These are phyloP conservation scores for Eurypyga helias DNA, from an alignment of 2,113 vertebrate genomes.

Conservation along the genomic window DNA sequence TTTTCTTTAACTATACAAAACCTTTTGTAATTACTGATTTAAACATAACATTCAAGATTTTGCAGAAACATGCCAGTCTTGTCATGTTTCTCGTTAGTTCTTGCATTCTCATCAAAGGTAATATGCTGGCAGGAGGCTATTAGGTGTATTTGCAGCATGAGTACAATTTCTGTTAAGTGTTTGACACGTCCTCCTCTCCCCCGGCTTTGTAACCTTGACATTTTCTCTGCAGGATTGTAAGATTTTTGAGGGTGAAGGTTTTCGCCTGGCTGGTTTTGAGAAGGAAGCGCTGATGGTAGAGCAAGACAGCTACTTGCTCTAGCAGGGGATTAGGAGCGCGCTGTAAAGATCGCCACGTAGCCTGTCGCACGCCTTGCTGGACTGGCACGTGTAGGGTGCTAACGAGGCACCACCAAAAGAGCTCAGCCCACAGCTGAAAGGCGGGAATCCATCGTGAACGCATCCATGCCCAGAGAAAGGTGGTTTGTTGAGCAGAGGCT, in stretches of 20 bases:
- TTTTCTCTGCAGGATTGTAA: not conserved
- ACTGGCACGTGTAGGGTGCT: not conserved
- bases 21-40: slow-evolving; percentile 15
- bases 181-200: not conserved
- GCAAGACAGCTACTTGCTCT: not conserved
- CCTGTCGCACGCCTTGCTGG: not conserved
- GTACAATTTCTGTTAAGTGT: not conserved
- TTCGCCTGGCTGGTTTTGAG: not conserved
- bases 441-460: not conserved
- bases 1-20: slow-evolving; percentile 10
- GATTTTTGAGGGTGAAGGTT: not conserved
- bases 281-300: not conserved
- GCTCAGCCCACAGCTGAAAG: not conserved
- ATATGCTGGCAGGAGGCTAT: not conserved
- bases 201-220: not conserved
- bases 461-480: not conserved
- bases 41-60: not conserved
- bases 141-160: not conserved
- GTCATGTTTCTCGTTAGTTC: not conserved
- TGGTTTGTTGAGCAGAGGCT: not conserved
- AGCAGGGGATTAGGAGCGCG: not conserved
- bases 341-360: not conserved
- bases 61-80: slow-evolving; percentile 3
- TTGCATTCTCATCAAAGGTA: not conserved
- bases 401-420: not conserved